Percentiles rank a stretch among this genome's conserved stretches.
These are phyloP conservation scores for Phataginus tetradactyla DNA, from an alignment of 2,797 vertebrate species.

Conservation along the genomic window DNA sequence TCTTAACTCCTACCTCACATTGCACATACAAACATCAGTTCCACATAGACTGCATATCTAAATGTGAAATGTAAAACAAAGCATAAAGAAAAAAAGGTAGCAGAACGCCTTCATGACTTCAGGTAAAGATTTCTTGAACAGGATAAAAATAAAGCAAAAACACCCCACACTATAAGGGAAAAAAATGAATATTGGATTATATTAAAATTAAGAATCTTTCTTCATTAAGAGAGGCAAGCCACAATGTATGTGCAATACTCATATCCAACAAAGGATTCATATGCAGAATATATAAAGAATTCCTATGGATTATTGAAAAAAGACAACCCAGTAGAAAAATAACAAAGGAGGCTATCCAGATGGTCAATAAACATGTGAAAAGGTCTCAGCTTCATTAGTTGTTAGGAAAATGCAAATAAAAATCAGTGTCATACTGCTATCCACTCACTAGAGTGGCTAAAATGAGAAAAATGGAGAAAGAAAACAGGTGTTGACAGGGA, in stretches of 20 bases:
- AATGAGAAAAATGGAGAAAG: background rate
- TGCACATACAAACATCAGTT: background rate
- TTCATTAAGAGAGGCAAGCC: background rate
- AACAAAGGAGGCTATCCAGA: background rate
- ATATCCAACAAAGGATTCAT: background rate
- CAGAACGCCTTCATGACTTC: background rate
- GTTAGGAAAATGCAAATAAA: background rate
- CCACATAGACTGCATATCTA: background rate
- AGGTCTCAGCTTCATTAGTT: background rate
- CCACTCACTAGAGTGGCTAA: background rate
- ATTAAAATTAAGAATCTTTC: conserved; percentile 31
- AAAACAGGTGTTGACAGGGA: background rate
- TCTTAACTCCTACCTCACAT: background rate
- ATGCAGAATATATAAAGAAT: background rate
- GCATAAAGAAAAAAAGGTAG: background rate
- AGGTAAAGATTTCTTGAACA: conserved; percentile 24
- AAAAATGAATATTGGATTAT: background rate
- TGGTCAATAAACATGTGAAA: background rate
- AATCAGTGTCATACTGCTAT: background rate
- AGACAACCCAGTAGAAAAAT: background rate
- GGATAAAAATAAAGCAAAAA: background rate
- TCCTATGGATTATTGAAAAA: background rate
- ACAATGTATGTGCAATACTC: background rate
- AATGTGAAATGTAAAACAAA: background rate
- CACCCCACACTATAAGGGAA: background rate